A percentile compares a stretch with the other conserved stretches of the same genome.
phyloP scores from a whole-genome alignment of 2,888 invertebrate species.

The Eudiplozoon nipponicum region DNA sequence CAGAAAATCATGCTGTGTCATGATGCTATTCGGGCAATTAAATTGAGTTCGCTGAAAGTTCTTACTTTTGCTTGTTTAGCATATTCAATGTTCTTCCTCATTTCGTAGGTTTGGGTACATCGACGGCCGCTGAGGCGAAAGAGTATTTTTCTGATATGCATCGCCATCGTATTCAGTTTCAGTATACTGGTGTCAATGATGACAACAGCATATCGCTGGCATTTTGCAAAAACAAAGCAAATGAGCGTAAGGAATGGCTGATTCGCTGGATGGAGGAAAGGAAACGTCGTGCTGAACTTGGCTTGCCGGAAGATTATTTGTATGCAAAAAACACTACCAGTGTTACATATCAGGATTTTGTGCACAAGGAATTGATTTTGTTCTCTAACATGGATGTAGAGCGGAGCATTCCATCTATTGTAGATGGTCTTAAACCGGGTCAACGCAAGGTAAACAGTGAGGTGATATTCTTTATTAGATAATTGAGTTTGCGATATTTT shows the following conservation, averaged over 20 bases:
- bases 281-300: conserved; percentile 29
- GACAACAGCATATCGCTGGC: conserved; percentile 74
- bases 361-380: conserved; percentile 68
- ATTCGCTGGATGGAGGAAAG: conserved; percentile 55
- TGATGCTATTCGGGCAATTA: too few relatives aligned
- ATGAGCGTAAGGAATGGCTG: conserved; percentile 81
- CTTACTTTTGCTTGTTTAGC: too few relatives aligned
- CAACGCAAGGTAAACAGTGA: too few relatives aligned
- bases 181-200: conserved; percentile 51
- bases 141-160: conserved; percentile 87
- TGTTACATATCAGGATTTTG: conserved; percentile 55
- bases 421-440: conserved; percentile 72
- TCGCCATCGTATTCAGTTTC: conserved; percentile 57
- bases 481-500: too few relatives aligned
- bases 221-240: conserved; percentile 68
- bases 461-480: too few relatives aligned
- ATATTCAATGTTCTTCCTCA: conserved; percentile 9
- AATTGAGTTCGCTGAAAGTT: too few relatives aligned
- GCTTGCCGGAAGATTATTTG: conserved; percentile 35
- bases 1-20: too few relatives aligned
- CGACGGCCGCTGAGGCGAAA: conserved; percentile 80
- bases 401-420: conserved; percentile 43
- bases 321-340: conserved; percentile 55
- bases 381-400: conserved; percentile 81
- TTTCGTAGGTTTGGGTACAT: conserved; percentile 81